phyloP scores from a whole-genome alignment of 2,797 vertebrate species.

The Coregonus suidteri region DNA sequence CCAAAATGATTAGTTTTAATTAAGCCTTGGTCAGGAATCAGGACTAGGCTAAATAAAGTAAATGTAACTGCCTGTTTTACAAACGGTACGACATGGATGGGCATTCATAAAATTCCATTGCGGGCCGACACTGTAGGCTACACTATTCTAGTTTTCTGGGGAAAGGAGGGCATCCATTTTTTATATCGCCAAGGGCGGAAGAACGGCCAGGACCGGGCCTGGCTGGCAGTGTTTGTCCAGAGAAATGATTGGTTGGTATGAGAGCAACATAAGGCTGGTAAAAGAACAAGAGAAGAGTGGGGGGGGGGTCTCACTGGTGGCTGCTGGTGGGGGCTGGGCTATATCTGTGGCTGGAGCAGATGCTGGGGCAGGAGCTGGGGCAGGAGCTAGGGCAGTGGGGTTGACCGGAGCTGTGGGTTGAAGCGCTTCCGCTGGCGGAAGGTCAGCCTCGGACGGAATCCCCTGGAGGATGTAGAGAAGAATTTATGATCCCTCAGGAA shows the following conservation, averaged over 20 bases:
- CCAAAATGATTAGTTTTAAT: no score
- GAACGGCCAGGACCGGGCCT: neutral
- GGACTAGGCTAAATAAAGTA: no score
- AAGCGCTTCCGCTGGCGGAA: slow-evolving; percentile 62
- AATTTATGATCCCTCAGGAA: neutral
- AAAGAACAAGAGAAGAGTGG: neutral
- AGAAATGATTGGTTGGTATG: neutral
- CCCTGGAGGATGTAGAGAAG: slow-evolving; percentile 58
- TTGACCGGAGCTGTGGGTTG: slow-evolving; percentile 45
- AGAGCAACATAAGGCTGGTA: neutral
- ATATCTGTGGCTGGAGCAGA: slow-evolving; percentile 45
- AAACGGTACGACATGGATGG: no score
- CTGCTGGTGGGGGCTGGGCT: slow-evolving; percentile 48
- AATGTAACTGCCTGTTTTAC: no score
- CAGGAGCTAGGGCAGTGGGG: slow-evolving; percentile 24
- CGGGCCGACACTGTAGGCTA: no score
- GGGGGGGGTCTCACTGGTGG: slow-evolving; percentile 56
- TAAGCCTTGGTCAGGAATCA: no score
- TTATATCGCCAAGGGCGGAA: no score
- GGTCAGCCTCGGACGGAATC: slow-evolving; percentile 71
- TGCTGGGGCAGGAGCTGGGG: slow-evolving; percentile 45
- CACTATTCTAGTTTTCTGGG: no score
- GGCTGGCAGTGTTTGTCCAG: neutral
- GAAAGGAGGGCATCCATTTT: no score
- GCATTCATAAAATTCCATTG: no score